Evolutionary conservation across 2,113 vertebrate genomes (phyloP).

Genomic region (Promerops cafer): DNA sequence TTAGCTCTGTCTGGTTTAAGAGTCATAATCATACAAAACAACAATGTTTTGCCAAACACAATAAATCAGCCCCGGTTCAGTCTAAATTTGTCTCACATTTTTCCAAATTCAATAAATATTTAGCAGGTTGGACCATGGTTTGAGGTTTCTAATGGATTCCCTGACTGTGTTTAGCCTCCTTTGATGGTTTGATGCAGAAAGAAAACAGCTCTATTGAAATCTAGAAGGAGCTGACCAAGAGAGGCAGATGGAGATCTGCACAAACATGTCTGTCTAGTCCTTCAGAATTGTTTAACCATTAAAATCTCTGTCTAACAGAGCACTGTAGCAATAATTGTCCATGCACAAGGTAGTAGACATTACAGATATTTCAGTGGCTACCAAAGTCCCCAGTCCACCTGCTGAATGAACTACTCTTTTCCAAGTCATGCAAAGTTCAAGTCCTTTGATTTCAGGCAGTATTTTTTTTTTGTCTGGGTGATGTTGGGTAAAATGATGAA

Average conservation of each 20-base stretch:
- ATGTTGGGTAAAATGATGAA: not conserved
- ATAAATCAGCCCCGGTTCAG: slow-evolving; percentile 15
- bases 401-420: not conserved
- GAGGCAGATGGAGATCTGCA: not conserved
- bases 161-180: not conserved
- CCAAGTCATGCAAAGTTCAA: not conserved
- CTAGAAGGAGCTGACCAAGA: not conserved
- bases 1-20: slow-evolving; percentile 37
- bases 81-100: slow-evolving; percentile 49
- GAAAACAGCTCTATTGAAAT: not conserved
- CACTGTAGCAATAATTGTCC: not conserved
- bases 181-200: not conserved
- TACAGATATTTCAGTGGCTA: not conserved
- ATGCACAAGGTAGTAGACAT: not conserved
- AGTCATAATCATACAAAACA: slow-evolving; percentile 12
- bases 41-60: slow-evolving; percentile 39
- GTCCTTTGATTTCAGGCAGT: not conserved
- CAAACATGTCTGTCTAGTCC: not conserved
- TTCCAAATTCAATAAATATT: slow-evolving; percentile 53
- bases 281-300: not conserved
- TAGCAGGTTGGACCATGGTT: slow-evolving; percentile 16
- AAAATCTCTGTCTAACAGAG: not conserved
- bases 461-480: not conserved
- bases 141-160: slow-evolving; percentile 45
- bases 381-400: not conserved